Conservation (phyloP, 2,113 vertebrate species). For the Archilochus colubris region DNA sequence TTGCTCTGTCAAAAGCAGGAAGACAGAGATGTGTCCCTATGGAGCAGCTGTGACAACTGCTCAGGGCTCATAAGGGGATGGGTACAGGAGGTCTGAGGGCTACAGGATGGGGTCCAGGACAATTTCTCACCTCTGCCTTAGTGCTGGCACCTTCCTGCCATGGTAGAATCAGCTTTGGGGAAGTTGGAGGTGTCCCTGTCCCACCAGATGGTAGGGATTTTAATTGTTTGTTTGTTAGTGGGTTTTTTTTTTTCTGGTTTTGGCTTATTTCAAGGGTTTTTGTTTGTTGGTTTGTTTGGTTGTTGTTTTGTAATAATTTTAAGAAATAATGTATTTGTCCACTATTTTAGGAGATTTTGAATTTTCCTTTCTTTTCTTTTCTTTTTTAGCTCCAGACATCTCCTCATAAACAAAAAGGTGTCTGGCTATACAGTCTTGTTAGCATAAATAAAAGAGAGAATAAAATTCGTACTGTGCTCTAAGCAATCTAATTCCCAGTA, state of each 20-base stretch:
- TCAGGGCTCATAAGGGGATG: rapidly evolving
- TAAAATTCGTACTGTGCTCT: background rate
- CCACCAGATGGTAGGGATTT: background rate
- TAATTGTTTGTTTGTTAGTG: background rate
- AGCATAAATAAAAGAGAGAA: background rate
- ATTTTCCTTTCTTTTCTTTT: background rate
- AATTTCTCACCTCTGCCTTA: no score
- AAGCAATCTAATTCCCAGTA: background rate
- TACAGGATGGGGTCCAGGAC: no score
- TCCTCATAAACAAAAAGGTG: rapidly evolving
- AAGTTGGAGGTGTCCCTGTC: no score
- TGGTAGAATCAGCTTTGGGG: no score
- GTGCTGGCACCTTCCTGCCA: no score
- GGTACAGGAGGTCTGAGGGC: background rate
- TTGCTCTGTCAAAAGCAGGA: background rate
- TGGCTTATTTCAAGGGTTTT: no score
- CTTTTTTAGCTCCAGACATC: no score
- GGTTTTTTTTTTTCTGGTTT: background rate
- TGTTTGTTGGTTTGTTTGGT: no score
- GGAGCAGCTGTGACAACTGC: rapidly evolving
- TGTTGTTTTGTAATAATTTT: background rate
- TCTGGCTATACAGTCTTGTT: background rate
- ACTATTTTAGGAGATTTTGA: background rate
- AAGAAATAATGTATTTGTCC: background rate
- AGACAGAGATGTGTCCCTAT: rapidly evolving